Conservation (phyloP, 2,113 vertebrate genomes). For the Neotragus pygmaeus region DNA sequence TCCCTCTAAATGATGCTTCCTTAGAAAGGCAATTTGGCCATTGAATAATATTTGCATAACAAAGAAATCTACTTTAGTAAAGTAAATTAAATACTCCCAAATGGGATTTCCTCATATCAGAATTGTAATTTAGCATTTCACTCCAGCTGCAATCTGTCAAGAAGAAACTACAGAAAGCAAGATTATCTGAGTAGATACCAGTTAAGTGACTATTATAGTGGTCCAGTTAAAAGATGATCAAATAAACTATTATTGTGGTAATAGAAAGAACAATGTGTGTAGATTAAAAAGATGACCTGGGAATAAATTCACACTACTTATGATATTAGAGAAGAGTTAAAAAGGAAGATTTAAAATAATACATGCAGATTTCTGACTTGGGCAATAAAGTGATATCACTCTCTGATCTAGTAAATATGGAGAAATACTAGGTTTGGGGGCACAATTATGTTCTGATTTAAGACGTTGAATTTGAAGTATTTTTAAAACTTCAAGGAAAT, state of each 20-base stretch:
- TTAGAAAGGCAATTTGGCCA: slow-evolving; percentile 15
- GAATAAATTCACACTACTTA: not conserved
- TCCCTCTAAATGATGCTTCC: not conserved
- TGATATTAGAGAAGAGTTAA: not conserved
- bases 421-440: not conserved
- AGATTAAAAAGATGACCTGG: not conserved
- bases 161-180: not conserved
- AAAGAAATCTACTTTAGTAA: slow-evolving; percentile 20
- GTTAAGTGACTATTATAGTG: not conserved
- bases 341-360: not conserved
- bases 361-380: not conserved
- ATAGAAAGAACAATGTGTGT: not conserved
- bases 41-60: slow-evolving; percentile 39
- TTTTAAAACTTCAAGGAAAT: not conserved
- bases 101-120: not conserved
- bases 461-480: not conserved
- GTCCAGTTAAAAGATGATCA: not conserved
- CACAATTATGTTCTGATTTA: not conserved
- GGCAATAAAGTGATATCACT: not conserved
- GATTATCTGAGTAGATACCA: not conserved
- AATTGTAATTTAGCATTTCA: slow-evolving; percentile 31
- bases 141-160: not conserved
- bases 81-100: slow-evolving; percentile 46
- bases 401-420: not conserved
- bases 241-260: not conserved